These are phyloP conservation scores for Holothuria glaberrima DNA, from an alignment of 35 echinoderm and acorn worm species.

Conservation along the genomic window DNA sequence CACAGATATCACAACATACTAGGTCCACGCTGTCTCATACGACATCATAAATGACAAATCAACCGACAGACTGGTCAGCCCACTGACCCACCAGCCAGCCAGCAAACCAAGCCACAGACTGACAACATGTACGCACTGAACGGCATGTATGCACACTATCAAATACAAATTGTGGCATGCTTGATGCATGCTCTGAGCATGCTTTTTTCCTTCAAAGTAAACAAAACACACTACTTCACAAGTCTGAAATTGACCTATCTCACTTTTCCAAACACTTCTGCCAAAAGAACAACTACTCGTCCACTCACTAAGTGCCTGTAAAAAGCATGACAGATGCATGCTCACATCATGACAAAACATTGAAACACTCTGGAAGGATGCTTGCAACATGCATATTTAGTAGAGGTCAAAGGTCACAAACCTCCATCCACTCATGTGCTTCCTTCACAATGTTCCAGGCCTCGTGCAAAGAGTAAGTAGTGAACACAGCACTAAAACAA, in stretches of 20 bases:
- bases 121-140: too few relatives aligned
- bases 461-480: constrained; percentile 59
- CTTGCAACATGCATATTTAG: constrained; percentile 37
- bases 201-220: neutral
- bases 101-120: too few relatives aligned
- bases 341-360: neutral
- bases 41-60: too few relatives aligned
- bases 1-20: too few relatives aligned
- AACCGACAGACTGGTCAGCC: too few relatives aligned
- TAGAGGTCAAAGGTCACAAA: constrained; percentile 53
- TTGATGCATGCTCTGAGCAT: neutral
- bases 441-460: constrained; percentile 64
- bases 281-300: too few relatives aligned
- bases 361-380: too few relatives aligned
- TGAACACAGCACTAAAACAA: constrained; percentile 48
- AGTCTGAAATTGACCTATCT: too few relatives aligned
- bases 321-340: constrained; percentile 27
- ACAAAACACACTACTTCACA: too few relatives aligned
- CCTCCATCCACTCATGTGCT: constrained; percentile 65
- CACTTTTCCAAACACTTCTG: too few relatives aligned
- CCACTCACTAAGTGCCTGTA: neutral
- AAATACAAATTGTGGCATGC: neutral
- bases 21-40: too few relatives aligned
- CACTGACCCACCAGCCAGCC: too few relatives aligned
- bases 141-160: neutral